These are phyloP conservation scores for Gallinago paraguaiae DNA, from an alignment of 2,113 vertebrate genomes.

Conservation along the genomic window DNA sequence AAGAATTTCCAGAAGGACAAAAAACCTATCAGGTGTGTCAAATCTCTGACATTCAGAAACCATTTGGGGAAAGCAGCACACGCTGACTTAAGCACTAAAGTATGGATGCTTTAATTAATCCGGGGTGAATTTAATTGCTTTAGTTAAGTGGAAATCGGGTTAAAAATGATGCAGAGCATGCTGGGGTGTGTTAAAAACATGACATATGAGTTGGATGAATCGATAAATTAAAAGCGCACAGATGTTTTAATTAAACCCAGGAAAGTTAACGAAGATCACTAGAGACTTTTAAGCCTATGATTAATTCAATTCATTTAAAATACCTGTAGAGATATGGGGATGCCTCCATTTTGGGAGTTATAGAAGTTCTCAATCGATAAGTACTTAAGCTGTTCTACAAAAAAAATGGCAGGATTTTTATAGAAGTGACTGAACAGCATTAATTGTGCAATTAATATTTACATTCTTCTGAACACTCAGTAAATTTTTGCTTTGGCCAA, in stretches of 20 bases:
- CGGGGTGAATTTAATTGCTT: slow-evolving; percentile 88
- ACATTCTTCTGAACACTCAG: slow-evolving; percentile 23
- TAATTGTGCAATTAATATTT: slow-evolving; percentile 67
- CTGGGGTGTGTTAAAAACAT: slow-evolving; percentile 88
- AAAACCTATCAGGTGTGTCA: slow-evolving; percentile 85
- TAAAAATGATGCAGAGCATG: slow-evolving; percentile 87
- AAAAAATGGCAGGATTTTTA: slow-evolving; percentile 47
- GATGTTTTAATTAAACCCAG: slow-evolving; percentile 90
- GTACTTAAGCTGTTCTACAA: slow-evolving; percentile 70
- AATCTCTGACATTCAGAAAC: slow-evolving; percentile 83
- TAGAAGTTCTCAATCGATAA: slow-evolving; percentile 79
- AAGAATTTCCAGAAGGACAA: slow-evolving; percentile 81
- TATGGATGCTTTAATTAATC: slow-evolving; percentile 88
- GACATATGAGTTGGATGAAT: slow-evolving; percentile 86
- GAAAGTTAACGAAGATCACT: slow-evolving; percentile 83
- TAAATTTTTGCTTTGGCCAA: neutral
- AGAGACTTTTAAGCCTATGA: slow-evolving; percentile 87
- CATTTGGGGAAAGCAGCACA: slow-evolving; percentile 79
- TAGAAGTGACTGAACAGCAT: slow-evolving; percentile 47
- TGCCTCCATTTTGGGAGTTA: slow-evolving; percentile 79
- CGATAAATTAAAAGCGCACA: slow-evolving; percentile 88
- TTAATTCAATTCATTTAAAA: slow-evolving; percentile 89
- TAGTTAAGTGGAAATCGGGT: slow-evolving; percentile 86
- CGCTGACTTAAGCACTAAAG: slow-evolving; percentile 84
- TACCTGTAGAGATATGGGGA: slow-evolving; percentile 83